Evolutionary conservation across 2,888 invertebrate genomes (phyloP).

Genomic region (Magallana nippona): DNA sequence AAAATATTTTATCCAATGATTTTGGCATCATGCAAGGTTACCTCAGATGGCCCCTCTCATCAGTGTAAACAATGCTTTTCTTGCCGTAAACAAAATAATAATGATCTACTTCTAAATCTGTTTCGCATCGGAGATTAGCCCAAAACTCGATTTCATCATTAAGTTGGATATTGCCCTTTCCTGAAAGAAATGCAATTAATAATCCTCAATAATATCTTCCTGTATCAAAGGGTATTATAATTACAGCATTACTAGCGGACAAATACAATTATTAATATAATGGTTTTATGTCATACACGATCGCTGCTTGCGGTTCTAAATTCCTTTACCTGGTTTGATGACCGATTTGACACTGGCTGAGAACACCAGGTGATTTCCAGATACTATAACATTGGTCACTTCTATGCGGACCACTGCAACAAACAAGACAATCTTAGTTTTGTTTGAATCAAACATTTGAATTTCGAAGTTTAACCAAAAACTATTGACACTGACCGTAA

Average conservation of each 20-base stretch:
- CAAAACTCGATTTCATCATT: conserved; percentile 49
- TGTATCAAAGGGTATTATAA: too few species aligned
- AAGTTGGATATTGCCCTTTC: conserved; percentile 32
- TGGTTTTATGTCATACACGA: too few species aligned
- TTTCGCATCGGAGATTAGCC: conserved; percentile 48
- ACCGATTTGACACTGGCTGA: conserved; percentile 43
- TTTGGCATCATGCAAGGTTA: not conserved
- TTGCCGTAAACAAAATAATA: conserved; percentile 50
- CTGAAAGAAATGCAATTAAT: not conserved
- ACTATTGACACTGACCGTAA: conserved; percentile 38
- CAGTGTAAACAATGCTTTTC: conserved; percentile 43
- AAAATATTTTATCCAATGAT: too few species aligned
- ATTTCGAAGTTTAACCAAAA: too few species aligned
- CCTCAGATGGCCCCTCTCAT: conserved; percentile 43
- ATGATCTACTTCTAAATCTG: conserved; percentile 36
- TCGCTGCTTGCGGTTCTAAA: too few species aligned
- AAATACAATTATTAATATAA: too few species aligned
- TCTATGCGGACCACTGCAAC: conserved; percentile 47
- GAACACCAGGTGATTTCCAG: conserved; percentile 47
- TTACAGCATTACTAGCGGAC: too few species aligned
- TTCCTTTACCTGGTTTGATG: conserved; percentile 42
- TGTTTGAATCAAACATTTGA: too few species aligned
- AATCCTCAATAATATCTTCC: too few species aligned
- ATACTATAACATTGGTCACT: conserved; percentile 36
- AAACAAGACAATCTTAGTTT: not conserved